Evolutionary conservation across 2,888 invertebrate species (phyloP), one percentile per base, ranked within the genome.

Genomic region (Anodontia alba): DNA sequence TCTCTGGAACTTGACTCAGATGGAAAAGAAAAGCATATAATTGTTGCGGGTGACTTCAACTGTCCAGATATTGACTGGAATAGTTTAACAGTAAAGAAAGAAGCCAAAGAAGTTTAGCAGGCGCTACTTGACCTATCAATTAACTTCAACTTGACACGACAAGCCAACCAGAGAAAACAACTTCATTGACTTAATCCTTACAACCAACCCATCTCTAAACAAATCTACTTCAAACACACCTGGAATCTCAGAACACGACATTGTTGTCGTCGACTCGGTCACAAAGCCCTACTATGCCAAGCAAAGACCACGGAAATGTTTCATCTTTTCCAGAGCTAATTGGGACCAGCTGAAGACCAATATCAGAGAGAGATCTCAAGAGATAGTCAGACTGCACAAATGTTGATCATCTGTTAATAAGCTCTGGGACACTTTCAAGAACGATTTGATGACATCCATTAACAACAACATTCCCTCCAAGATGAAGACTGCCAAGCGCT

Each of bases 211-310:
- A 29, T 75, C 81, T 12, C 54, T 81, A 29, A 57, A 79, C 10
- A 84, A 84, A 62, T 78, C 71, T 17, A 36, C 69, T 15, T 5
- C 73, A 15, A 76, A n/a, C 23, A 57, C 36, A 17, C 74, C 77
- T 54, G 74, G 81, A 10, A 46, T 78, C 57, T 77, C 74, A 1
- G 80, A 83, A 42, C 83, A 78, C 36, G 70, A 73, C 74, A 81
- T 78, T n/a, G 51, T 81, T 12, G 51, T 73, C 5, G 67, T 29
- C 3, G 78, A 80, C 43, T 69, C 75, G 26, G 68, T 74, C 43
- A 81, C 75, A 26, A 76, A 73, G 71, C 74, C 73, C n/a, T 69
- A 72, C n/a, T n/a, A n/a, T n/a, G n/a, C n/a, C n/a, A 76, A 70
- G 49, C 51, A 36, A n/a, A 74, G 73, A 70, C 69, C 80, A 1